Evolutionary conservation across 2,888 invertebrate genomes (phyloP).

Genomic region (Psococerastis gibbosa): DNA sequence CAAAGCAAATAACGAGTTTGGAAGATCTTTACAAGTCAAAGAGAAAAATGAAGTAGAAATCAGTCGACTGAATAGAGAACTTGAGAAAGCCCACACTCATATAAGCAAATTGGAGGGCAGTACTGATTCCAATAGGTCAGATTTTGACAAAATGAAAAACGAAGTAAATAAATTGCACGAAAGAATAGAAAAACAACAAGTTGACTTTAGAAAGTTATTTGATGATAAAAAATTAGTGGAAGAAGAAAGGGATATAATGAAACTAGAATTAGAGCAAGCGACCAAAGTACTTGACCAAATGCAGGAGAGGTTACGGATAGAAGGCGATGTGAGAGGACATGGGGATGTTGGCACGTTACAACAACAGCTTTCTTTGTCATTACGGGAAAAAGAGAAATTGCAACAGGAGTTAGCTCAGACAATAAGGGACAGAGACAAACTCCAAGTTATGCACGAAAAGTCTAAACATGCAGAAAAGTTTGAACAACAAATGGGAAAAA

Average conservation of each 20-base stretch:
- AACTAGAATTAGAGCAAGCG: conserved; percentile 46
- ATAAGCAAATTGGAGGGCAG: conserved; percentile 67
- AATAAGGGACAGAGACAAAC: conserved; percentile 54
- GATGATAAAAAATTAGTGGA: conserved; percentile 47
- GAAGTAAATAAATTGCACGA: conserved; percentile 68
- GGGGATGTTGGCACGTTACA: conserved; percentile 7
- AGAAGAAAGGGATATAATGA: conserved; percentile 50
- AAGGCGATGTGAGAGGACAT: conserved; percentile 2
- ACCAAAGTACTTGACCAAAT: conserved; percentile 40
- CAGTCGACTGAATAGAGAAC: conserved; percentile 62
- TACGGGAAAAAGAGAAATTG: conserved; percentile 39
- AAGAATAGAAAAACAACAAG: conserved; percentile 45
- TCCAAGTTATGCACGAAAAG: conserved; percentile 56
- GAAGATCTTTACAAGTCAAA: conserved; percentile 62
- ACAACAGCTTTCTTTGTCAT: conserved; percentile 6
- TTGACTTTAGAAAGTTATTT: conserved; percentile 28
- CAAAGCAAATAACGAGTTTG: conserved; percentile 70
- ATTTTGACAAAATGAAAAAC: conserved; percentile 66
- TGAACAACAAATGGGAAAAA: conserved; percentile 67
- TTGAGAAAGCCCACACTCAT: conserved; percentile 70
- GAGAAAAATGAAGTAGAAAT: conserved; percentile 64
- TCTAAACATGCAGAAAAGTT: conserved; percentile 62
- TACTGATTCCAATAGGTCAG: conserved; percentile 62
- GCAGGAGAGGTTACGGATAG: conserved; percentile 27
- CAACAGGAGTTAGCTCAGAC: conserved; percentile 55